Evolutionary conservation across 2,797 vertebrate species (phyloP), one percentile per base, ranked within the genome.

Genomic region (Myotis pilosus): DNA sequence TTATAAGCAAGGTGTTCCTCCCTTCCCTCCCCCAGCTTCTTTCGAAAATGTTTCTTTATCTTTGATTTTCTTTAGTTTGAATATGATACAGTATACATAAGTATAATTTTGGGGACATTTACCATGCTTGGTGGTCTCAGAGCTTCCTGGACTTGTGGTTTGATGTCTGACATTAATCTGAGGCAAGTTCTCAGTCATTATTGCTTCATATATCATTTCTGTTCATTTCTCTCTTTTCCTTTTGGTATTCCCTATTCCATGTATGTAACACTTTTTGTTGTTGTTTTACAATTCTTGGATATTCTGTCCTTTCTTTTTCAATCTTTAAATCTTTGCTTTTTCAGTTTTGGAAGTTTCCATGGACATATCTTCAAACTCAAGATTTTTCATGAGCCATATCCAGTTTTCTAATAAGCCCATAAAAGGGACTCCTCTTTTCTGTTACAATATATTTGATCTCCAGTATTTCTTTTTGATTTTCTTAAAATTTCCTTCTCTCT

Each of bases 401-500:
- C 66, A 47, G 12, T 83, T 22, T 94, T 68, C 53, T 83, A 74
- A 57, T 47, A 30, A 85, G 33, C 36, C 36, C 69, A 47, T 41
- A 5, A 62, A 60, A 81, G 44, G 44, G 36, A 55, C 69, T 69
- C 19, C 91, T 64, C 36, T 55, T 57, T 85, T 93, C 53, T 33
- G 41, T 80, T 66, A 57, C 3, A 78, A 57, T 72, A 30, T 36
- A 91, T 91, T 93, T 79, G 30, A 84, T 81, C 60, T 85, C 49
- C 88, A 88, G 47, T 33, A 85, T 84, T 80, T 87, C 57, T 57
- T 68, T 74, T 49, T 75, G 7, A 41, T 55, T 80, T 60, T 80
- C 66, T 89, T 80, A 74, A 69, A 81, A 82, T 81, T 94, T 71
- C n/a, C 13, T 81, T 62, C 28, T 88, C 36, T 85, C 33, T 71